Base-by-base conservation (phyloP, 1,140 invertebrate genomes). In the Whitmania pigra region DNA sequence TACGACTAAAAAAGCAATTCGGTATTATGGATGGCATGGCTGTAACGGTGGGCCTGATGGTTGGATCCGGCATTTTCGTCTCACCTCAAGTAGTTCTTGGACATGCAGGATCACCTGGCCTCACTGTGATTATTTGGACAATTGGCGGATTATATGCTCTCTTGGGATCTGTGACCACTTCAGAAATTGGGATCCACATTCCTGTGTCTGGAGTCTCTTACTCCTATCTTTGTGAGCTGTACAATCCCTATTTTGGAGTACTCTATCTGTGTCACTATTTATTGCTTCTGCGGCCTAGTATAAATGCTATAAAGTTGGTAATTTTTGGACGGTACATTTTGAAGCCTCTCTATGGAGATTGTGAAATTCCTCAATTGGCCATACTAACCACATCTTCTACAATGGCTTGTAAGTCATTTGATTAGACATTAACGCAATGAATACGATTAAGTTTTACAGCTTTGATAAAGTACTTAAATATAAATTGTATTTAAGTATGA, bases 41-140 rank as follows among this genome's bases (percentile, higher is more conserved):
- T 22, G 75, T 76, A n/a, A 67, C 73, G 22, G 67, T 74, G 36
- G 76, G 76, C 18, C 57, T 75, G 22, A 67, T 76, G 20, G 73
- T 77, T 18, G 77, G 77, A 22, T 91, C 90, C 13, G 91, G 91
- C 66, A 92, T 97, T 79, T 97, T 97, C 80, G 89, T 97, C 11
- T 93, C 93, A 7, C 94, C 94, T 0, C 92, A 89, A 78, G 90
- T 92, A 73, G 89, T 91, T 1, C 79, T 92, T 9, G 78, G 87
- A 75, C 85, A 88, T 78, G 88, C 90, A 2, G 89, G 89, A 40
- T 92, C 90, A 0, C 86, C 92, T 0, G 90, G 87, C 15, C 82
- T 90, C 73, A 88, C 89, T 77, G 81, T 93, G 1, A 80, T 92
- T 18, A 84, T 92, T 49, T 93, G 91, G 91, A 83, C 84, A 9